phyloP scores from a whole-genome alignment of 2,888 invertebrate species.

The Alcis repandata region DNA sequence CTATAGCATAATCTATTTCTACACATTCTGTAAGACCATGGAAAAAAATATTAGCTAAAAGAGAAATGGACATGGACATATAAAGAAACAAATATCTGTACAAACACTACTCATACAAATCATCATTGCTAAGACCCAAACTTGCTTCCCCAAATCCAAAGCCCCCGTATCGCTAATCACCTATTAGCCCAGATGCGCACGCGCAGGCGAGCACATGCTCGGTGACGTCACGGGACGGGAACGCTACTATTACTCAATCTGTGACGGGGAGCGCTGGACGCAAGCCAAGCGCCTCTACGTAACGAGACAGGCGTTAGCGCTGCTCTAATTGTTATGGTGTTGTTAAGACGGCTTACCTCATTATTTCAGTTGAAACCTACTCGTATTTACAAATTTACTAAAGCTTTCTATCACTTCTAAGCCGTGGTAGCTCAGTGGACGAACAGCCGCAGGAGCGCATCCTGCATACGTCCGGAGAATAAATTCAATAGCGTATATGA shows the following conservation, averaged over 20 bases:
- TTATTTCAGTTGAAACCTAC: background rate
- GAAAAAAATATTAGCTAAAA: too few relatives aligned
- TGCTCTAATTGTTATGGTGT: slow-evolving; percentile 14
- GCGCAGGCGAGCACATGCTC: slow-evolving; percentile 17
- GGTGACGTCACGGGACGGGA: slow-evolving; percentile 41
- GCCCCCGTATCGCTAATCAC: slow-evolving; percentile 25
- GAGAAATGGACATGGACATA: too few relatives aligned
- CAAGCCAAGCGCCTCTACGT: slow-evolving; percentile 24
- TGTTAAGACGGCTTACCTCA: background rate
- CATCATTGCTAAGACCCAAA: background rate
- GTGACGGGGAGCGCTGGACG: slow-evolving; percentile 17
- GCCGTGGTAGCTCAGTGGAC: too few relatives aligned
- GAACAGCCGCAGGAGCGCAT: too few relatives aligned
- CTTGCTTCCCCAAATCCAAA: slow-evolving; percentile 12
- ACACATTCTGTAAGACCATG: too few relatives aligned
- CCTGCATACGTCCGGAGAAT: too few relatives aligned
- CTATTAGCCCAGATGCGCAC: slow-evolving; percentile 41
- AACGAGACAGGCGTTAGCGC: slow-evolving; percentile 22
- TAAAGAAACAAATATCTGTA: too few relatives aligned
- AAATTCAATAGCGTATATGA: too few relatives aligned
- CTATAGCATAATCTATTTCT: too few relatives aligned
- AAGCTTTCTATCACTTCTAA: background rate
- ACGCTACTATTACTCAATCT: slow-evolving; percentile 11
- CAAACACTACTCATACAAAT: too few relatives aligned
- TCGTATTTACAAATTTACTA: background rate